phyloP scores from a whole-genome alignment of 2,888 invertebrate genomes.

The Hirtodrosophila trivittata region DNA sequence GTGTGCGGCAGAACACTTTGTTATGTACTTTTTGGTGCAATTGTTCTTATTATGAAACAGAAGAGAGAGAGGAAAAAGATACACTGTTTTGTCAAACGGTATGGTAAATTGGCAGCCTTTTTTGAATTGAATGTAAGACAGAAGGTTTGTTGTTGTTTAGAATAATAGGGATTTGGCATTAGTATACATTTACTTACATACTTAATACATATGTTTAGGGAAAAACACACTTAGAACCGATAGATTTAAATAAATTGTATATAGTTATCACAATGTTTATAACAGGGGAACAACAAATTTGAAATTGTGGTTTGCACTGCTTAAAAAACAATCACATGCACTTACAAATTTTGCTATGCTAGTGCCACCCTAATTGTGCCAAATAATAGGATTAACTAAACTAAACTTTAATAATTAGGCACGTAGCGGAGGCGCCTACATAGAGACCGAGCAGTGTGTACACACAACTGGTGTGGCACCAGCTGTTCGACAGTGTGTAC shows the following conservation, averaged over 20 bases:
- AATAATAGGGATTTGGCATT: too few species aligned
- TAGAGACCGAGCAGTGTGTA: conserved; percentile 44
- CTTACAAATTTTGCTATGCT: conserved; percentile 47
- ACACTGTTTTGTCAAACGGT: conserved; percentile 6
- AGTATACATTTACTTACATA: conserved; percentile 5
- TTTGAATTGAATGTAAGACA: too few species aligned
- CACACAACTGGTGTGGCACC: conserved; percentile 23
- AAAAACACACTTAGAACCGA: conserved; percentile 28
- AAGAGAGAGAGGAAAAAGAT: conserved; percentile 1
- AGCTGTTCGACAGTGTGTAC: conserved; percentile 46
- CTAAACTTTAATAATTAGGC: conserved; percentile 59
- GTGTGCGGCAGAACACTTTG: conserved; percentile 23
- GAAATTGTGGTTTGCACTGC: not conserved
- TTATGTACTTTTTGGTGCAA: conserved; percentile 30
- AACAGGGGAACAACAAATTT: conserved; percentile 4
- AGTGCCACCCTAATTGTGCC: conserved; percentile 32
- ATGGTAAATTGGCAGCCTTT: not conserved
- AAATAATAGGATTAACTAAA: conserved; percentile 61
- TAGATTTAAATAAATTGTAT: conserved; percentile 1
- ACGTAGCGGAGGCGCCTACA: conserved; percentile 55
- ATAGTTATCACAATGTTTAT: conserved; percentile 13
- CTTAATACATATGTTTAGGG: conserved; percentile 28
- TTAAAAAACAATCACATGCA: conserved; percentile 4
- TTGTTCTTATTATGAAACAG: conserved; percentile 56
- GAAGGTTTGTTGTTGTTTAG: too few species aligned